Conservation (phyloP, 2,888 invertebrate species). For the Agrochola macilenta region DNA sequence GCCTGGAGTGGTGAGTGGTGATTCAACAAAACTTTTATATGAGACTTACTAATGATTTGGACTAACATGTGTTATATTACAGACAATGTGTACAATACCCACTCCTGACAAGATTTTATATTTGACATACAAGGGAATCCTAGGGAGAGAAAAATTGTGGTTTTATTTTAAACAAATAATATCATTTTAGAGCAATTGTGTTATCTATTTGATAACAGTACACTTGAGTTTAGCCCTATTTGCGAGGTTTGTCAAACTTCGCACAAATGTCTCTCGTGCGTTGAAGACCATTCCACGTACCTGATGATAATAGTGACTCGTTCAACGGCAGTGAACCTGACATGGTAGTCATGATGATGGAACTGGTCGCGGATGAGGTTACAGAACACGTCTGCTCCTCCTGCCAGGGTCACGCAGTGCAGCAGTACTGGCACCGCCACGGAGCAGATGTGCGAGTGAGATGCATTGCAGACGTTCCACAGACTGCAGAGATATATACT, state of each 20-base stretch:
- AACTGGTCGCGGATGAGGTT: constrained; percentile 98
- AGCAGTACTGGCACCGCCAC: constrained; percentile 97
- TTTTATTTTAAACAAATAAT: too few relatives aligned
- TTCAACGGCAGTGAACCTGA: constrained; percentile 98
- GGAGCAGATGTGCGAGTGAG: constrained; percentile 98
- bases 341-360: constrained; percentile 96
- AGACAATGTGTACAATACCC: neutral
- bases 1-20: too few relatives aligned
- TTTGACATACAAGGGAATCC: neutral
- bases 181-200: neutral
- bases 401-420: constrained; percentile 98
- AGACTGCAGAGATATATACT: constrained; percentile 90
- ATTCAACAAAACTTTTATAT: neutral
- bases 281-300: constrained; percentile 55
- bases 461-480: constrained; percentile 97
- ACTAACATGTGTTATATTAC: neutral
- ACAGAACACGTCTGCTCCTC: constrained; percentile 99
- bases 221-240: too few relatives aligned
- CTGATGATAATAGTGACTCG: constrained; percentile 97
- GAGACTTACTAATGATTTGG: neutral
- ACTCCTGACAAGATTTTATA: neutral
- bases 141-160: neutral
- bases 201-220: neutral
- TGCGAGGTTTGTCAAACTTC: neutral
- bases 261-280: neutral